A percentile compares a stretch with the other conserved stretches of the same genome.
Evolutionary conservation across 2,113 vertebrate genomes (phyloP).

Genomic region (Hassar affinis): DNA sequence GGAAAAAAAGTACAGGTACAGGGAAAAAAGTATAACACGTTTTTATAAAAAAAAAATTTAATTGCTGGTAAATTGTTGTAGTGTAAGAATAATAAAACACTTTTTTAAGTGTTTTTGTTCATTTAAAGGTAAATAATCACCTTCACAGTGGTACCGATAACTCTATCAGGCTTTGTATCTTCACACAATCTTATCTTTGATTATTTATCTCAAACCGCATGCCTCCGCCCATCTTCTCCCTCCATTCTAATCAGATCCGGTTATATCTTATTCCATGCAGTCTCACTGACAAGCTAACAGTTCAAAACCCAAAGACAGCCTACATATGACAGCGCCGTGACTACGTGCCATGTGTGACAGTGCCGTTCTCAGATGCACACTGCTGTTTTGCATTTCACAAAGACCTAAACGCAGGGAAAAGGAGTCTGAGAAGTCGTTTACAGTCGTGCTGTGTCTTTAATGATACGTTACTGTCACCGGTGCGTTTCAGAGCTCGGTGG

Average conservation of each 20-base stretch:
- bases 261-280: neutral
- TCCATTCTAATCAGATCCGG: neutral
- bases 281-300: neutral
- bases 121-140: too few species aligned
- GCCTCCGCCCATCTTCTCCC: neutral
- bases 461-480: neutral
- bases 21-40: too few species aligned
- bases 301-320: neutral
- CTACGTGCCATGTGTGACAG: neutral
- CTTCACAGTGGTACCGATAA: too few species aligned
- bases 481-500: constrained; percentile 5
- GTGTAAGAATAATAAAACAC: too few species aligned
- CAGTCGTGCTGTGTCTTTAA: constrained; percentile 26
- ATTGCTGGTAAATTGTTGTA: too few species aligned
- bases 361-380: neutral
- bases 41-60: too few species aligned
- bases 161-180: too few species aligned
- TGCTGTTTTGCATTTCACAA: neutral
- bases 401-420: neutral
- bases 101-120: too few species aligned
- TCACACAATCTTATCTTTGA: too few species aligned
- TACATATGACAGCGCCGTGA: neutral
- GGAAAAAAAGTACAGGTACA: too few species aligned
- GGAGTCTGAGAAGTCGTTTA: neutral
- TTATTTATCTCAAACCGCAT: too few species aligned